Evolutionary conservation across 1,140 invertebrate genomes (phyloP).

Genomic region (Bombus affinis): DNA sequence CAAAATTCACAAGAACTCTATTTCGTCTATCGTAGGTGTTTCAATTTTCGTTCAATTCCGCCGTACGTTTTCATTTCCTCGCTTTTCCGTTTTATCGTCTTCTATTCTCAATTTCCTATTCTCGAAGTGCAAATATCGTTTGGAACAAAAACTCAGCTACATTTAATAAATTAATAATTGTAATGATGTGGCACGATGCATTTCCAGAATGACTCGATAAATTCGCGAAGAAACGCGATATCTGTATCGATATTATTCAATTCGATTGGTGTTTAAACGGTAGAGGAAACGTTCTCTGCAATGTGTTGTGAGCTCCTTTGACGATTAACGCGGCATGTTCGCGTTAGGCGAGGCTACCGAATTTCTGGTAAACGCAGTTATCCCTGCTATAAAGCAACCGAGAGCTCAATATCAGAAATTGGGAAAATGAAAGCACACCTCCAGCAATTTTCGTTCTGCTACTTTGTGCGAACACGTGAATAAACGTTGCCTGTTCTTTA

Average conservation of each 20-base stretch:
- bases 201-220: background rate
- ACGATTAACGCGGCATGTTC: slow-evolving; percentile 1
- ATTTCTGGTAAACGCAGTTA: background rate
- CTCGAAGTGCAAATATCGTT: background rate
- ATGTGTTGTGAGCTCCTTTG: background rate
- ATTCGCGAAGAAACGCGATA: background rate
- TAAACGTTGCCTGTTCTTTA: background rate
- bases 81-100: background rate
- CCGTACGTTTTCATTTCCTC: background rate
- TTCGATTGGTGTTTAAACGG: slow-evolving; percentile 3
- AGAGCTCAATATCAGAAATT: background rate
- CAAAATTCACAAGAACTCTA: background rate
- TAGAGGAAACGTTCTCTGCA: background rate
- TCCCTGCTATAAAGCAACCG: background rate
- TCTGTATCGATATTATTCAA: background rate
- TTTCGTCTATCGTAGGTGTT: background rate
- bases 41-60: background rate
- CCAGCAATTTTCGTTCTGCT: background rate
- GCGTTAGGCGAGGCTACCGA: too few relatives aligned
- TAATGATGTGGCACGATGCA: background rate
- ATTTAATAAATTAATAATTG: background rate
- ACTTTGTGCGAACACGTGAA: background rate
- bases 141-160: background rate
- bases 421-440: too few relatives aligned
- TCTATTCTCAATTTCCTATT: background rate